These are phyloP conservation scores for Triplophysa rosa DNA, from an alignment of 2,113 vertebrate species.

Conservation along the genomic window DNA sequence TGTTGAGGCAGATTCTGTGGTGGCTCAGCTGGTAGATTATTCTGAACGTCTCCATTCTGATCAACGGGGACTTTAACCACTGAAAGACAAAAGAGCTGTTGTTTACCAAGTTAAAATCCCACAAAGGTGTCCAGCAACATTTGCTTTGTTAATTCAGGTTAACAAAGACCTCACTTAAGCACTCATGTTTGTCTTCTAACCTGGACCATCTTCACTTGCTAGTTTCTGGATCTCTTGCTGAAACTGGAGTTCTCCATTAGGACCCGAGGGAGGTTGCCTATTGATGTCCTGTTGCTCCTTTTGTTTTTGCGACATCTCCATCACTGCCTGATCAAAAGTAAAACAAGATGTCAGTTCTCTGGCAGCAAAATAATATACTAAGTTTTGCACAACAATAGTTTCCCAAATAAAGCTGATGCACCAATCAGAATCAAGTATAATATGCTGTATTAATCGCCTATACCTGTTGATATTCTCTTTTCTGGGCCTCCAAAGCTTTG, in stretches of 20 bases:
- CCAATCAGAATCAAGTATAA: too few relatives aligned
- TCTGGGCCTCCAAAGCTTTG: conserved; percentile 86
- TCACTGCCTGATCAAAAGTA: conserved; percentile 71
- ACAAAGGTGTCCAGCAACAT: too few relatives aligned
- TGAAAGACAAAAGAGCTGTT: conserved; percentile 44
- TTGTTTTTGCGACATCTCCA: conserved; percentile 86
- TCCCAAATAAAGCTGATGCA: too few relatives aligned
- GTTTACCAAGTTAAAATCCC: neutral
- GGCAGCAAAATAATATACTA: too few relatives aligned
- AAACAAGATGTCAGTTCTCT: neutral
- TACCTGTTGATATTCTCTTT: conserved; percentile 89
- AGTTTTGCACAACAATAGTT: too few relatives aligned
- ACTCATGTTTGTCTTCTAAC: neutral
- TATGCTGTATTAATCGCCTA: neutral
- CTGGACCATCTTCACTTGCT: conserved; percentile 58
- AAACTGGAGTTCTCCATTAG: conserved; percentile 77
- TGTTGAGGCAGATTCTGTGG: conserved; percentile 76
- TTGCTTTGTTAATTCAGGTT: neutral
- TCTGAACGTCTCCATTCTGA: conserved; percentile 58
- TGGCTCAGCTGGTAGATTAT: conserved; percentile 70
- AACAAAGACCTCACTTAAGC: neutral
- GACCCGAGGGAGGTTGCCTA: conserved; percentile 64
- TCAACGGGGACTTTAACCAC: conserved; percentile 64
- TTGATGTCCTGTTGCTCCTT: conserved; percentile 72
- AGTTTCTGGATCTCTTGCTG: conserved; percentile 60